Base-by-base conservation (phyloP, 2,888 invertebrate species). In the Kryphioiulus occultus region DNA sequence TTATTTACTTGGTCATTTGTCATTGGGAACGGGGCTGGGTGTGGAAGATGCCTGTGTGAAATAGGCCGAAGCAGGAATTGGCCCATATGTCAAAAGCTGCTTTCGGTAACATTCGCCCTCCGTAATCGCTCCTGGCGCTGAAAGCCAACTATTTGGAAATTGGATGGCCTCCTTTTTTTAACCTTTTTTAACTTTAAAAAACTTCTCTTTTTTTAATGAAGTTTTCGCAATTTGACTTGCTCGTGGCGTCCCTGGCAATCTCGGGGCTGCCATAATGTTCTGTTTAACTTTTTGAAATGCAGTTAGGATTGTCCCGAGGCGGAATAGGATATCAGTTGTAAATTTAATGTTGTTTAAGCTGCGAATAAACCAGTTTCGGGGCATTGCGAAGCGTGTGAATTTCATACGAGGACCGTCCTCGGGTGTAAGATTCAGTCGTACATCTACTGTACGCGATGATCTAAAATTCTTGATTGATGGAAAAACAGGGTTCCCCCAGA, bases 101-200 rank as follows among this genome's bases (percentile, higher is more conserved):
- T 68, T 68, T 68, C n/a, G 68, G 68, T n/a, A 26, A 22, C 68
- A 68, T 68, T 68, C 68, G 19, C 68, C 22, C 10, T 10, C 5
- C 68, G 26, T 26, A 68, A 68, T 68, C 26, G 12, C 68, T 68
- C 26, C 26, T 68, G 68, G 68, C 68, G 68, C 12, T 68, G 68
- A 68, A 68, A 68, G 68, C 26, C 4, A 68, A 68, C 68, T 68
- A 68, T 68, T 68, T 68, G 68, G 68, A 22, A 68, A 68, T 68
- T 68, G 68, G 68, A 26, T 68, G 68, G 68, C 68, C 68, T 68
- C 22, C 68, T 68, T 59, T 59, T 19, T n/a, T 19, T 47, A 47
- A 15, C 53, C 19, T 68, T 68, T 68, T 68, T 68, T 68, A 26
- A n/a, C 26, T 22, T 9, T 26, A 68, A 10, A 26, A 26, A 68